These are phyloP conservation scores for Ceyx erithaca DNA, from an alignment of 2,797 vertebrate species.

Conservation along the genomic window DNA sequence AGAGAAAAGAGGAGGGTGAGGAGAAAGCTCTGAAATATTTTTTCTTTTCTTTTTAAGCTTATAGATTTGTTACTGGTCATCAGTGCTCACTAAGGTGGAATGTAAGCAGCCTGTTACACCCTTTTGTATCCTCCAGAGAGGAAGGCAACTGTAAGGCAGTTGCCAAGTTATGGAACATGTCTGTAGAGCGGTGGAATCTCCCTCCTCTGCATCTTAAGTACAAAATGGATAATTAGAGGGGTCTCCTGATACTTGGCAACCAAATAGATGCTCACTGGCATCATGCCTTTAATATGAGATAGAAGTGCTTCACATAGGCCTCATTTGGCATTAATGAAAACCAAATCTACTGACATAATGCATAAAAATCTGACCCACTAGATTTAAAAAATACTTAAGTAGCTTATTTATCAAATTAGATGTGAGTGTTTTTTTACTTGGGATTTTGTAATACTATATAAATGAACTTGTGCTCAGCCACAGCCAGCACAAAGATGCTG, in stretches of 20 bases:
- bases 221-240: conserved; percentile 70
- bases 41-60: not conserved
- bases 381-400: conserved; percentile 63
- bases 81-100: not conserved
- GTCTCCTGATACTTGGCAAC: conserved; percentile 73
- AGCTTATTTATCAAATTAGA: conserved; percentile 68
- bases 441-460: conserved; percentile 41
- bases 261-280: conserved; percentile 57
- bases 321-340: conserved; percentile 71
- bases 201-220: conserved; percentile 51
- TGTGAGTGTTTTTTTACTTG: conserved; percentile 46
- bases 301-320: conserved; percentile 57
- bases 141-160: conserved; percentile 8
- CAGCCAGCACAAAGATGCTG: not conserved
- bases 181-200: conserved; percentile 56
- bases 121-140: not conserved
- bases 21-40: not conserved
- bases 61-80: not conserved
- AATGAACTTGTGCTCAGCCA: conserved; percentile 36
- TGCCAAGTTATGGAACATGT: conserved; percentile 64
- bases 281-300: conserved; percentile 66
- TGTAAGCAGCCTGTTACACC: not conserved
- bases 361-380: conserved; percentile 61
- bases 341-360: conserved; percentile 60
- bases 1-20: not conserved